phyloP scores from a whole-genome alignment of 2,113 vertebrate species.

The Megatriorchis doriae region DNA sequence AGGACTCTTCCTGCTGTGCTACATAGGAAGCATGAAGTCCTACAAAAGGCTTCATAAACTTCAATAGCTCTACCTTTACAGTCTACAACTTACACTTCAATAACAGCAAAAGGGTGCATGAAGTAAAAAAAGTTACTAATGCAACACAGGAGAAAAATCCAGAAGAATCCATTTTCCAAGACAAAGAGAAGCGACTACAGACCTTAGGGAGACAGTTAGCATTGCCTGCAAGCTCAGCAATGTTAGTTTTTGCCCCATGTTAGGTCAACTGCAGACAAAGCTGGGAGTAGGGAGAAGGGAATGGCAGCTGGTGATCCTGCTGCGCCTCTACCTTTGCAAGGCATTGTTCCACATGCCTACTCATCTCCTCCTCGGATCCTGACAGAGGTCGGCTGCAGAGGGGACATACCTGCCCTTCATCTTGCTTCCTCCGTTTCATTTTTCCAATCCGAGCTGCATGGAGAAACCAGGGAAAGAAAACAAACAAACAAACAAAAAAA shows the following conservation, averaged over 20 bases:
- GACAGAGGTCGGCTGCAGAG: constrained; percentile 96
- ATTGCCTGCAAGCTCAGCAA: constrained; percentile 25
- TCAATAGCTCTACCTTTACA: background rate
- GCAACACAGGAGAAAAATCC: background rate
- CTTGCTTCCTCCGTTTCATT: constrained; percentile 99
- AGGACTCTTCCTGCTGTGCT: background rate
- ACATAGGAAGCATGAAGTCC: background rate
- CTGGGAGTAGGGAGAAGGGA: constrained; percentile 28
- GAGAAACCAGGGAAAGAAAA: constrained; percentile 55
- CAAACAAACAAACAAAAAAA: background rate
- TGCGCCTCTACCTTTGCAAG: constrained; percentile 96
- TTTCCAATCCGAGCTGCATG: constrained; percentile 96
- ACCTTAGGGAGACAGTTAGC: constrained; percentile 23
- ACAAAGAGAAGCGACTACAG: background rate
- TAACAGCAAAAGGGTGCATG: background rate
- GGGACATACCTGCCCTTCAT: constrained; percentile 99
- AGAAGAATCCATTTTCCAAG: background rate
- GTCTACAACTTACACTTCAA: background rate
- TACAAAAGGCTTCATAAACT: background rate
- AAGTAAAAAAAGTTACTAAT: background rate
- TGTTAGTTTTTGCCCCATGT: constrained; percentile 32
- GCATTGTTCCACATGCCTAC: constrained; percentile 99
- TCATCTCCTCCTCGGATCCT: constrained; percentile 99
- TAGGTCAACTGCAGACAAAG: constrained; percentile 27
- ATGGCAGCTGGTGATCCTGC: constrained; percentile 52